These are phyloP conservation scores for Luperina testacea DNA, from an alignment of 2,888 invertebrate species.

Conservation along the genomic window DNA sequence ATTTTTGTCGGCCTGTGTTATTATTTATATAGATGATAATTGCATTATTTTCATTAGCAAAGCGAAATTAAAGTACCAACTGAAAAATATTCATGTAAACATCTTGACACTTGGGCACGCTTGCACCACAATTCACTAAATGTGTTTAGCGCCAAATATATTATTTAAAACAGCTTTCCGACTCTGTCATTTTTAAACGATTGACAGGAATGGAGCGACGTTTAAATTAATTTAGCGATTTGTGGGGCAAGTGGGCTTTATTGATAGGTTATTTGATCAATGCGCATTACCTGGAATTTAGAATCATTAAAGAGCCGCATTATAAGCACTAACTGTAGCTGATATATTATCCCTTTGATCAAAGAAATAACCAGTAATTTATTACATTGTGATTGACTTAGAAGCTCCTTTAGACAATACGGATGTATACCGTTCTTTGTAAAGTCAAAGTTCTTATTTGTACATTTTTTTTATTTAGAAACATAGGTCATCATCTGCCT, in stretches of 20 bases:
- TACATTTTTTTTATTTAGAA: background rate
- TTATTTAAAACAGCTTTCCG: background rate
- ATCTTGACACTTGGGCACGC: background rate
- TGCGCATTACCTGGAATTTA: slow-evolving; percentile 9
- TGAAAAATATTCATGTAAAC: background rate
- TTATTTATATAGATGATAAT: background rate
- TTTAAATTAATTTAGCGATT: background rate
- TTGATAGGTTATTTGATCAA: slow-evolving; percentile 29
- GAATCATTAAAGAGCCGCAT: slow-evolving; percentile 6
- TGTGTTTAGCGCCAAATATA: background rate
- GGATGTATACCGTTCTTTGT: slow-evolving; percentile 6
- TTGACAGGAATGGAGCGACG: background rate
- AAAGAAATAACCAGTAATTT: slow-evolving; percentile 36
- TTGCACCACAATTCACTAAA: background rate
- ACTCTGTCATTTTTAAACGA: background rate
- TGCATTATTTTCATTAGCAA: background rate
- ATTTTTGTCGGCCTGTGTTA: too few species aligned
- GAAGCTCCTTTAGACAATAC: slow-evolving; percentile 43
- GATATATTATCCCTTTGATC: slow-evolving; percentile 54
- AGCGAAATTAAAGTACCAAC: background rate
- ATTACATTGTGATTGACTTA: slow-evolving; percentile 30
- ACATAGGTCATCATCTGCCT: background rate
- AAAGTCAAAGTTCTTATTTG: background rate
- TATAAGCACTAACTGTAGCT: slow-evolving; percentile 16
- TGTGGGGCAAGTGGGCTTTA: background rate